phyloP scores from a whole-genome alignment of 2,888 invertebrate genomes.

The Peribatodes rhomboidaria region DNA sequence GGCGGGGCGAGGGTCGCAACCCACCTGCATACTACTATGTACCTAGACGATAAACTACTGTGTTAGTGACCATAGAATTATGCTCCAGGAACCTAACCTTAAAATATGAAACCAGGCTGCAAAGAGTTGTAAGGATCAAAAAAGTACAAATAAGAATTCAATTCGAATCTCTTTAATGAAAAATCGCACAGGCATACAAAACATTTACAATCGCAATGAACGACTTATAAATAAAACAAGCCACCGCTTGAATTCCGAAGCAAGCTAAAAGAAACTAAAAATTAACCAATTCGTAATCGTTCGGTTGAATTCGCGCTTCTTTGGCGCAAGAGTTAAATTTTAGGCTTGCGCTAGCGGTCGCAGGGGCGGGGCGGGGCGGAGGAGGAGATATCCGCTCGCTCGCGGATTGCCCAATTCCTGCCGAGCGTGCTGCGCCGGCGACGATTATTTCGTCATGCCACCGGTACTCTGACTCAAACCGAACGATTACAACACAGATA shows the following conservation, averaged over 20 bases:
- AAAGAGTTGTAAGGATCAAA: neutral
- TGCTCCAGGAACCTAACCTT: neutral
- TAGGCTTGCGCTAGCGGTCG: constrained; percentile 55
- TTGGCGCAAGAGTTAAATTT: constrained; percentile 68
- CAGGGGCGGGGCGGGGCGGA: constrained; percentile 54
- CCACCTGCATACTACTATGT: neutral
- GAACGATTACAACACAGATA: constrained; percentile 70
- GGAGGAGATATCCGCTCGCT: constrained; percentile 68
- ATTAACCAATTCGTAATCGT: constrained; percentile 61
- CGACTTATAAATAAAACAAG: constrained; percentile 44
- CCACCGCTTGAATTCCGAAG: constrained; percentile 40
- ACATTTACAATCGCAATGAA: constrained; percentile 57
- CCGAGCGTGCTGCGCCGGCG: constrained; percentile 64
- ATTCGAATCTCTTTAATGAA: constrained; percentile 22
- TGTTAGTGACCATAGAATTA: neutral
- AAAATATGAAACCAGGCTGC: neutral
- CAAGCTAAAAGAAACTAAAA: constrained; percentile 64
- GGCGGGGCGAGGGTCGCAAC: constrained; percentile 15
- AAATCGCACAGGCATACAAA: constrained; percentile 33
- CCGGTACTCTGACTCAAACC: constrained; percentile 69
- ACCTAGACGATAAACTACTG: neutral
- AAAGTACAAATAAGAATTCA: neutral
- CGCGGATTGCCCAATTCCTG: constrained; percentile 81
- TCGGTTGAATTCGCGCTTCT: constrained; percentile 65
- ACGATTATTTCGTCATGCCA: constrained; percentile 74